A percentile compares a stretch with the other conserved stretches of the same genome.
phyloP scores from a whole-genome alignment of 2,113 vertebrate species.

The Grus americana region DNA sequence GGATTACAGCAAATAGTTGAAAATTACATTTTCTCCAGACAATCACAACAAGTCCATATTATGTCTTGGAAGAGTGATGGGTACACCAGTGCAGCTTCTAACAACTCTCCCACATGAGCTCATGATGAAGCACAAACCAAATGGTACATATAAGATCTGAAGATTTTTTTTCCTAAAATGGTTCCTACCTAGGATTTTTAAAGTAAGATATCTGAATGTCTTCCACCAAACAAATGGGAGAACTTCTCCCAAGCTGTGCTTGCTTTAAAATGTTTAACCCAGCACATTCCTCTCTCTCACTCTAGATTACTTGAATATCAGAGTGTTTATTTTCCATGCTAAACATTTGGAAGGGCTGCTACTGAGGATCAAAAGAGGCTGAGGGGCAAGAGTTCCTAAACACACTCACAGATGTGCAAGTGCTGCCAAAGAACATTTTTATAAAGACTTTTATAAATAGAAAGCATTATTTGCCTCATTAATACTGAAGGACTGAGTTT shows the following conservation, averaged over 20 bases:
- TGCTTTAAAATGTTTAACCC: background rate
- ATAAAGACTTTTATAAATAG: background rate
- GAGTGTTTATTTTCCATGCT: background rate
- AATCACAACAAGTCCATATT: background rate
- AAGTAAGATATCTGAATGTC: background rate
- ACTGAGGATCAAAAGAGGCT: background rate
- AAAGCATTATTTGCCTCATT: background rate
- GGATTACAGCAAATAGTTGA: background rate
- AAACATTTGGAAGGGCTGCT: background rate
- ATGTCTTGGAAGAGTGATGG: background rate
- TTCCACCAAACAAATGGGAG: background rate
- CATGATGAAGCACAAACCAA: slow-evolving; percentile 22
- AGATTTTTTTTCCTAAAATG: background rate
- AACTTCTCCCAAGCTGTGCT: background rate
- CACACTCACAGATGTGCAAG: background rate
- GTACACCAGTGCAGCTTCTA: background rate
- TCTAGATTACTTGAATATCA: background rate
- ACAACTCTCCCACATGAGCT: slow-evolving; percentile 17
- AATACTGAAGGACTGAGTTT: background rate
- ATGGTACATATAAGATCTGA: background rate
- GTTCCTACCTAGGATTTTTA: background rate
- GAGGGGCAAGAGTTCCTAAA: background rate
- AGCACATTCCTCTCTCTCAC: background rate
- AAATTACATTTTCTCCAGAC: background rate
- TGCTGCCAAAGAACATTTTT: background rate